phyloP scores from a whole-genome alignment of 2,113 vertebrate species.

The Falco punctatus region DNA sequence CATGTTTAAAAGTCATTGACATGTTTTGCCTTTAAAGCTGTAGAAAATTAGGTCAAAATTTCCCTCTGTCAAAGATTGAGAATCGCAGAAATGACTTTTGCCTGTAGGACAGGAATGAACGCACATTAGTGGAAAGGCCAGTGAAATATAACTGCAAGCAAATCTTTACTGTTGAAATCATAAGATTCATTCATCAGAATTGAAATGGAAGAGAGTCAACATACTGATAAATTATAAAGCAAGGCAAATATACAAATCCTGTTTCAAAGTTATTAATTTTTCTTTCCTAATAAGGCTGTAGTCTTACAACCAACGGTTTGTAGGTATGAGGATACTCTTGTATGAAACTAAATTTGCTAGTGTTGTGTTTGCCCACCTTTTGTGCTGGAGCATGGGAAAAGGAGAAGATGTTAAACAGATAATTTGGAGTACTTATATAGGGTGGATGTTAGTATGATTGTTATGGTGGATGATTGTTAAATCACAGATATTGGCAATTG shows the following conservation, averaged over 20 bases:
- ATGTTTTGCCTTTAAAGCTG: conserved; percentile 29
- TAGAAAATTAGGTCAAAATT: conserved; percentile 50
- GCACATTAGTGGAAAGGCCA: conserved; percentile 34
- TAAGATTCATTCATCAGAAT: not conserved
- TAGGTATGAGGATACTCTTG: not conserved
- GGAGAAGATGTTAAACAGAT: not conserved
- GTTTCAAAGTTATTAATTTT: not conserved
- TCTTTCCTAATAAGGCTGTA: not conserved
- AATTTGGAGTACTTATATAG: not conserved
- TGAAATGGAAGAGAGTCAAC: conserved; percentile 13
- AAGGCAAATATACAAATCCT: not conserved
- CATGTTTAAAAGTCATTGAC: not conserved
- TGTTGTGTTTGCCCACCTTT: not conserved
- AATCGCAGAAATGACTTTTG: conserved; percentile 41
- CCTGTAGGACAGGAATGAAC: conserved; percentile 34
- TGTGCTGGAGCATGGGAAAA: not conserved
- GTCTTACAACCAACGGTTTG: not conserved
- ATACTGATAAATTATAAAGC: conserved; percentile 2
- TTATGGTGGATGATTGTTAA: not conserved
- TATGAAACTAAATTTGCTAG: not conserved
- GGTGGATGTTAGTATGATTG: not conserved
- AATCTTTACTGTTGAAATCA: conserved; percentile 29
- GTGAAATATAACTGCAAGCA: conserved; percentile 47
- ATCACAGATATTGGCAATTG: not conserved
- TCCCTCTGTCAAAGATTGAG: conserved; percentile 26